Evolutionary conservation across 2,113 vertebrate species (phyloP).

Genomic region (Muntiacus reevesi): DNA sequence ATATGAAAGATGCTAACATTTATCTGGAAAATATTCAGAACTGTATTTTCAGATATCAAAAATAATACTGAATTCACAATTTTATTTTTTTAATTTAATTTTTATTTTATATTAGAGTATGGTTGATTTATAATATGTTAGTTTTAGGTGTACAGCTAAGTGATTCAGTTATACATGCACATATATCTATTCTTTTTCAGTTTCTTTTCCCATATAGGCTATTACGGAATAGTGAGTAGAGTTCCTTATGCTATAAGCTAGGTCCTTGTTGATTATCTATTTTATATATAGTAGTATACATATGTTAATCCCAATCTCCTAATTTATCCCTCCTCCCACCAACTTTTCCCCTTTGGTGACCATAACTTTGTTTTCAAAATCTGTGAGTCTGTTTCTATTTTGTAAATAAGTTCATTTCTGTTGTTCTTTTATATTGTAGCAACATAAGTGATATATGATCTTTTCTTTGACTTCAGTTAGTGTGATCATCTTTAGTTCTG

Average conservation of each 20-base stretch:
- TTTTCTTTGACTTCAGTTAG: background rate
- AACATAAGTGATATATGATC: background rate
- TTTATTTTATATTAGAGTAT: background rate
- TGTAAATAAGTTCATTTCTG: background rate
- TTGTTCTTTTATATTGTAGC: background rate
- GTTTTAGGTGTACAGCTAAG: background rate
- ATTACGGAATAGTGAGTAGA: background rate
- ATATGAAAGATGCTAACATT: background rate
- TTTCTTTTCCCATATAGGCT: background rate
- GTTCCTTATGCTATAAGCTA: background rate
- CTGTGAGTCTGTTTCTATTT: background rate
- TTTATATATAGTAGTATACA: background rate
- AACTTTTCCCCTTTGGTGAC: background rate
- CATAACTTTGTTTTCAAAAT: background rate
- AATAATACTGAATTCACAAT: background rate
- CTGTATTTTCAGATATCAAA: background rate
- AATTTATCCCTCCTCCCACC: background rate
- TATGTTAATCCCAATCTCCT: background rate
- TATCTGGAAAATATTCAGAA: background rate
- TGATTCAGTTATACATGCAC: background rate
- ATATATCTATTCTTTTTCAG: background rate
- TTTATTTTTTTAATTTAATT: background rate
- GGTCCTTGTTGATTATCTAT: background rate
- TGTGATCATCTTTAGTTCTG: background rate
- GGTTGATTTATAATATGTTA: background rate